phyloP scores from a whole-genome alignment of 1,140 invertebrate genomes.

The Archivesica marissinica region DNA sequence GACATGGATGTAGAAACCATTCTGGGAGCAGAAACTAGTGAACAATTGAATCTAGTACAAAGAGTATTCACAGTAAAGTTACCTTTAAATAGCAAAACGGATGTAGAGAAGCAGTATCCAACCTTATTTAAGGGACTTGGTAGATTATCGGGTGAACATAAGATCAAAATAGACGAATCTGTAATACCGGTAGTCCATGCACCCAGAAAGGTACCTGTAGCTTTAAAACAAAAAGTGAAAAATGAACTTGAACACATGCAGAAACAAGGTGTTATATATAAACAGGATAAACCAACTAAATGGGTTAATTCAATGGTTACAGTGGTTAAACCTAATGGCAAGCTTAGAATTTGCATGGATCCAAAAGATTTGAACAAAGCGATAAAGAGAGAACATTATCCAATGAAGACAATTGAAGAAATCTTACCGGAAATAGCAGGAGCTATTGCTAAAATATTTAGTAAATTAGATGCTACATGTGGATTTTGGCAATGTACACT shows the following conservation, averaged over 20 bases:
- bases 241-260: slow-evolving; percentile 60
- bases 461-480: slow-evolving; percentile 36
- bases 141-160: slow-evolving; percentile 56
- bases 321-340: slow-evolving; percentile 46
- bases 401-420: slow-evolving; percentile 58
- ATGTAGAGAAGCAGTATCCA: no score
- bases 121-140: no score
- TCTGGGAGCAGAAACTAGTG: no score
- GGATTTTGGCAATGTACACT: slow-evolving; percentile 62
- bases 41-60: no score
- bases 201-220: slow-evolving; percentile 22
- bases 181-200: slow-evolving; percentile 55
- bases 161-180: slow-evolving; percentile 44
- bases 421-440: slow-evolving; percentile 25
- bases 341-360: slow-evolving; percentile 66
- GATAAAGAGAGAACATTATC: slow-evolving; percentile 56
- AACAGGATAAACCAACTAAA: slow-evolving; percentile 62
- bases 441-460: slow-evolving; percentile 63
- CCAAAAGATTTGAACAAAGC: slow-evolving; percentile 67
- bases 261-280: slow-evolving; percentile 57
- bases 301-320: slow-evolving; percentile 66
- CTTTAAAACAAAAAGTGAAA: slow-evolving; percentile 35
- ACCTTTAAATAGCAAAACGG: no score
- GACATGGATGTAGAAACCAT: no score
- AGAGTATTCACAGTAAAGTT: no score